These are phyloP conservation scores for Epistrophe eligans DNA, from an alignment of 2,888 invertebrate genomes.

Conservation along the genomic window DNA sequence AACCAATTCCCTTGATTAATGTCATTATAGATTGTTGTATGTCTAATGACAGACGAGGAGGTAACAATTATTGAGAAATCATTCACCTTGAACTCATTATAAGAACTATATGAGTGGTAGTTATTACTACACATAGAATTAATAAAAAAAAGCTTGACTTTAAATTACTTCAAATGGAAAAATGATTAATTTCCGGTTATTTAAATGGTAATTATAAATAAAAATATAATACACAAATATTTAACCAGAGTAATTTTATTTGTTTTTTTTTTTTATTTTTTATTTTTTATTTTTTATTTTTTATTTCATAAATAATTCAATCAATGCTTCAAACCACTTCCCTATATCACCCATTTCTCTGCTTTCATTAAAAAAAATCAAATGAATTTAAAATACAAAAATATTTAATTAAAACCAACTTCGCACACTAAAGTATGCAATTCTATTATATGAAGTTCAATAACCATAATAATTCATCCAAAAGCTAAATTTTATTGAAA, in stretches of 20 bases:
- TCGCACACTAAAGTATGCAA: not conserved
- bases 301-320: not conserved
- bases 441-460: not conserved
- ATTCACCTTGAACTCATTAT: conserved; percentile 23
- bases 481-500: conserved; percentile 8
- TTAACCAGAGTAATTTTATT: not conserved
- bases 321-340: not conserved
- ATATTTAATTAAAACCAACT: conserved; percentile 8
- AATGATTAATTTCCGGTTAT: not conserved
- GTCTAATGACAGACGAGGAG: conserved; percentile 7
- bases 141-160: not conserved
- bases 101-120: not conserved
- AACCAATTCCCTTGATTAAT: not conserved
- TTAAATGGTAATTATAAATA: not conserved
- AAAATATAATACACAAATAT: not conserved
- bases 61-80: not conserved
- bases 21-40: conserved; percentile 14
- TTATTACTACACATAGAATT: not conserved
- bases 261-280: not conserved
- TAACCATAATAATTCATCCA: conserved; percentile 2
- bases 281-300: not conserved
- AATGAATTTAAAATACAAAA: not conserved
- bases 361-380: not conserved
- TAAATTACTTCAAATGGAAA: not conserved
- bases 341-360: too few relatives aligned